A percentile compares a stretch with the other conserved stretches of the same genome.
phyloP scores from a whole-genome alignment of 2,113 vertebrate species.

The Clarias macrocephalus region DNA sequence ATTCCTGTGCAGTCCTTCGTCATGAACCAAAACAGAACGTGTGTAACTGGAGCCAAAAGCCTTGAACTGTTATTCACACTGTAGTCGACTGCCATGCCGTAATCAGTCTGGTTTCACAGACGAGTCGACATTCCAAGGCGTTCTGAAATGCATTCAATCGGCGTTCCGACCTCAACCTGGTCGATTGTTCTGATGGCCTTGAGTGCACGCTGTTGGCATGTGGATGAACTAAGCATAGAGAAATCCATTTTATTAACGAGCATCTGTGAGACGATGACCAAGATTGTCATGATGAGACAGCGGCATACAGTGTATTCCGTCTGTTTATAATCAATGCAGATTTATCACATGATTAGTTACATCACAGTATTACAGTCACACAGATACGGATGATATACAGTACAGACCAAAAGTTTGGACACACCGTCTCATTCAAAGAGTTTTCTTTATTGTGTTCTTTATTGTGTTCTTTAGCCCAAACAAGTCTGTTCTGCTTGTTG shows the following conservation, averaged over 20 bases:
- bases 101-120: slow-evolving; percentile 26
- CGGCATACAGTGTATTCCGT: background rate
- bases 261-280: too few species aligned
- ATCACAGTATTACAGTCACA: too few species aligned
- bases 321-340: too few species aligned
- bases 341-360: too few species aligned
- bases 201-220: slow-evolving; percentile 5
- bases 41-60: background rate
- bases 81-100: background rate
- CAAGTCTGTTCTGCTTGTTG: too few species aligned
- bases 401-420: too few species aligned
- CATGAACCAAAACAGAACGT: background rate
- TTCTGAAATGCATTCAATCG: slow-evolving; percentile 18
- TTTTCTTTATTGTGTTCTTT: too few species aligned
- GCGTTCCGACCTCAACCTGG: slow-evolving; percentile 20
- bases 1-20: background rate
- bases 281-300: background rate
- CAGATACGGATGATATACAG: too few species aligned
- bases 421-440: too few species aligned
- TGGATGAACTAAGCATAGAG: background rate
- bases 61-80: slow-evolving; percentile 5
- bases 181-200: background rate
- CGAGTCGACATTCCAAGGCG: background rate
- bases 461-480: too few species aligned
- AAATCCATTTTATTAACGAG: background rate